These are phyloP conservation scores for Eremophila alpestris DNA, from an alignment of 2,797 vertebrate species.

Conservation along the genomic window DNA sequence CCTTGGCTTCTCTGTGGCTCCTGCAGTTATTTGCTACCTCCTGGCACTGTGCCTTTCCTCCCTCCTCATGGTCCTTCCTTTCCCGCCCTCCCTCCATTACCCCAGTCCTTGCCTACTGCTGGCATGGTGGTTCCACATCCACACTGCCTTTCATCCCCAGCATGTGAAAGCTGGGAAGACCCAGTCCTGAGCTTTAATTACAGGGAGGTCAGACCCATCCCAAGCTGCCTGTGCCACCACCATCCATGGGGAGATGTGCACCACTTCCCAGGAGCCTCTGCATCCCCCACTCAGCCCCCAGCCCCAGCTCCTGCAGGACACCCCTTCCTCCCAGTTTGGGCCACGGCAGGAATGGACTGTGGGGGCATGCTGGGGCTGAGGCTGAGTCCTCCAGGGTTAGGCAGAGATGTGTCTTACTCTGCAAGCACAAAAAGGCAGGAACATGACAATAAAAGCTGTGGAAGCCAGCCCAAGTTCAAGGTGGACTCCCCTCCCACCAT, in stretches of 20 bases:
- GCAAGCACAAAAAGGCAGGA: not conserved
- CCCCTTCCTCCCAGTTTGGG: not conserved
- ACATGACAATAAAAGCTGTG: not conserved
- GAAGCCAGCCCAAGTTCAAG: not conserved
- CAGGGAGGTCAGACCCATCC: not conserved
- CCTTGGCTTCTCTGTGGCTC: not conserved
- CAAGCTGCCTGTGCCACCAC: accelerated
- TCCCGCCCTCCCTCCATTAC: not conserved
- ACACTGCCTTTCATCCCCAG: not conserved
- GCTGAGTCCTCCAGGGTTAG: not conserved
- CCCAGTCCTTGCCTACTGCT: accelerated
- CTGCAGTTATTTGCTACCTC: not conserved
- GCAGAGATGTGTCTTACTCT: not conserved
- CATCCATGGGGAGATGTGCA: accelerated
- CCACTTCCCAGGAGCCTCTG: accelerated
- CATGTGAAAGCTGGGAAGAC: not conserved
- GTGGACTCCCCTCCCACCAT: not conserved
- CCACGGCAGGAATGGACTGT: accelerated
- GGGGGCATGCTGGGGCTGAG: not conserved
- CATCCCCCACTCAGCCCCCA: not conserved
- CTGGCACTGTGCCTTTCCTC: not conserved
- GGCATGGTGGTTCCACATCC: not conserved
- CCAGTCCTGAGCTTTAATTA: not conserved
- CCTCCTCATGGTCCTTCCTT: not conserved
- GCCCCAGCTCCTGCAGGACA: not conserved